Base-by-base conservation (phyloP, 35 echinoderm and acorn worm species). In the Ophiothrix spiculata region DNA sequence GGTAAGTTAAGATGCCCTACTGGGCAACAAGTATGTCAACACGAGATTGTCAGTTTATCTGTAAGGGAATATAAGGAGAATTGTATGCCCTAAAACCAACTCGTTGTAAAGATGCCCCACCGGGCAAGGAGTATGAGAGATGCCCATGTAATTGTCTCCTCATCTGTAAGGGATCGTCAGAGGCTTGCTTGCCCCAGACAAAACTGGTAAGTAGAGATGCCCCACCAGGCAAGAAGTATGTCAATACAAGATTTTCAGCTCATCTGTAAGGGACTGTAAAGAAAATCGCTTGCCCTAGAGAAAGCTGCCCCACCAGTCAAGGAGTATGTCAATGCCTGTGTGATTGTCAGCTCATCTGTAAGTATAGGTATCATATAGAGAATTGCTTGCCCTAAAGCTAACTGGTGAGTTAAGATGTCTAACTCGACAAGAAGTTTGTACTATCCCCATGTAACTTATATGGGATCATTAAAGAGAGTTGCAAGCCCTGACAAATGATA, bases 71-170 rank as follows among this genome's bases (percentile, higher is more conserved):
- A n/a, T n/a, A n/a, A n/a, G n/a, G n/a, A n/a, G n/a, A n/a, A n/a
- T n/a, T n/a, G n/a, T n/a, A n/a, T n/a, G n/a, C n/a, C n/a, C n/a
- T n/a, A n/a, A n/a, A n/a, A n/a, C n/a, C n/a, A n/a, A n/a, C n/a
- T n/a, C n/a, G n/a, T n/a, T n/a, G n/a, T 36, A 99, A 99, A 77
- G 96, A 99, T 92, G 96, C 96, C 36, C 96, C 96, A 35, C 33
- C 81, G 29, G 92, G 96, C 1, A 99, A 99, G 96, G 94, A 99
- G 40, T 99, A 99, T 90, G 96, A 94, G 23, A 69, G 96, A 33
- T 99, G 96, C 64, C 96, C 96, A 15, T 99, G 96, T 63, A 99
- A 99, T 84, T 99, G 96, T 75, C 86, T 99, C 23, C 88, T 99
- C 33, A 99, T 99, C 56, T 99, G 96, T 74, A 99, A 99, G 78